Percentiles rank a stretch among this genome's conserved stretches.
Conservation (phyloP, 2,888 invertebrate genomes). For the Hirudinaria manillensis region DNA sequence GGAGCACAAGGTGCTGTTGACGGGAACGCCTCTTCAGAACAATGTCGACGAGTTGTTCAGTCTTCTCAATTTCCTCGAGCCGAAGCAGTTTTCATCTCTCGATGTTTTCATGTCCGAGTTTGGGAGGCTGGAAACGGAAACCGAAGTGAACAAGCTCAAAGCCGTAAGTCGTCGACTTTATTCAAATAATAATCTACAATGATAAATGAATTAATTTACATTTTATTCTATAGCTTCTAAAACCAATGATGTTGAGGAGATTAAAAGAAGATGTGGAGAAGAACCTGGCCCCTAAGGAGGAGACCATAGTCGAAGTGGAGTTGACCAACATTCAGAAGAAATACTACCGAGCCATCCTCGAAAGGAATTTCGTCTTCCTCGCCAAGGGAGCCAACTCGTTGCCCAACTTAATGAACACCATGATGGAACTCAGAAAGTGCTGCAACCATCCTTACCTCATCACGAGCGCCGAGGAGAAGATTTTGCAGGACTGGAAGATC, state of each 20-base stretch:
- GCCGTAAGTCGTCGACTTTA: constrained; percentile 45
- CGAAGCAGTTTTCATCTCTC: constrained; percentile 82
- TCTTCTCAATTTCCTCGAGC: constrained; percentile 92
- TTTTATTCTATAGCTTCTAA: constrained; percentile 64
- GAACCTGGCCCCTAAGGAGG: constrained; percentile 94
- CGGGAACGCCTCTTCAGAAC: constrained; percentile 82
- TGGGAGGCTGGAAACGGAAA: constrained; percentile 87
- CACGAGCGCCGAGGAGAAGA: constrained; percentile 53
- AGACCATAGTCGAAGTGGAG: constrained; percentile 98
- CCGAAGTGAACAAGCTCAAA: constrained; percentile 68
- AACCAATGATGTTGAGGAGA: constrained; percentile 97
- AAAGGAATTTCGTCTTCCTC: constrained; percentile 93
- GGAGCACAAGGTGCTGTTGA: constrained; percentile 84
- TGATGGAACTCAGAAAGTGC: constrained; percentile 99
- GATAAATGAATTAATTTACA: neutral
- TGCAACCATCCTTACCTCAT: constrained; percentile 98
- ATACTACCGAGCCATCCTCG: constrained; percentile 96
- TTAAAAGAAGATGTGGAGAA: constrained; percentile 99
- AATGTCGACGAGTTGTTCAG: constrained; percentile 98
- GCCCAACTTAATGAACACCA: constrained; percentile 99
- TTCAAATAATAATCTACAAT: neutral
- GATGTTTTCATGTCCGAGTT: constrained; percentile 89
- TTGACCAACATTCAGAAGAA: constrained; percentile 99
- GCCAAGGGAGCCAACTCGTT: constrained; percentile 75
- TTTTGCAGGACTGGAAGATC: constrained; percentile 37